Evolutionary conservation across 1,140 invertebrate species (phyloP).

Genomic region (Drosophila willistoni): DNA sequence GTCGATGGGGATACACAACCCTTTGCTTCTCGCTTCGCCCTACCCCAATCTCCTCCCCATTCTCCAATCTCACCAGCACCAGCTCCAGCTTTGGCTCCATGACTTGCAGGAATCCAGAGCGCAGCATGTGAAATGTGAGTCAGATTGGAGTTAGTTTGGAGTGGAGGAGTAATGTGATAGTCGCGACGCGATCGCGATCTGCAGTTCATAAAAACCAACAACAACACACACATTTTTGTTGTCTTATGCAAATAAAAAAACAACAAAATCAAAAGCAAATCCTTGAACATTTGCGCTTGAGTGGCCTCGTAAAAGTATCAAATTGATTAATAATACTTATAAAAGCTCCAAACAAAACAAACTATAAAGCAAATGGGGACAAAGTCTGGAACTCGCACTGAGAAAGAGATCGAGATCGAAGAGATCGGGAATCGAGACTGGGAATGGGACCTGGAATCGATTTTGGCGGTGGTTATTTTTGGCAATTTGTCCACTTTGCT

Average conservation of each 20-base stretch:
- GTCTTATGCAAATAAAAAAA: conserved; percentile 75
- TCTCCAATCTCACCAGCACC: background rate
- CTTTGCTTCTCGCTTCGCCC: conserved; percentile 21
- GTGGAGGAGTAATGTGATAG: conserved; percentile 67
- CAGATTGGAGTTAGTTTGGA: conserved; percentile 37
- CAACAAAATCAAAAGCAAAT: conserved; percentile 54
- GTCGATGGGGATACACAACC: background rate
- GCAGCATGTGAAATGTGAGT: conserved; percentile 77
- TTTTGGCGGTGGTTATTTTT: conserved; percentile 23
- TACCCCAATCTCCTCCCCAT: conserved; percentile 41
- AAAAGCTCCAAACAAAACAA: conserved; percentile 68
- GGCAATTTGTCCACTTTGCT: conserved; percentile 75
- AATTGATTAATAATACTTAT: conserved; percentile 82
- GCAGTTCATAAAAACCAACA: conserved; percentile 25
- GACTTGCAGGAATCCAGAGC: conserved; percentile 73
- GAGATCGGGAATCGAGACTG: background rate
- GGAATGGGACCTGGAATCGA: conserved; percentile 7
- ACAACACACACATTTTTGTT: conserved; percentile 2
- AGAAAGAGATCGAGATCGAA: background rate
- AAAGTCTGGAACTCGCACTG: conserved; percentile 35
- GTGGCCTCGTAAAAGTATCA: conserved; percentile 82
- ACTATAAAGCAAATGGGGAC: conserved; percentile 57
- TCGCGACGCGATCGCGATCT: conserved; percentile 60
- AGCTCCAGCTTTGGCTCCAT: conserved; percentile 22
- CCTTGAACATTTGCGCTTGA: conserved; percentile 78